Base-by-base conservation (phyloP, 1,140 invertebrate genomes). In the Ctenoplectra terminalis region DNA sequence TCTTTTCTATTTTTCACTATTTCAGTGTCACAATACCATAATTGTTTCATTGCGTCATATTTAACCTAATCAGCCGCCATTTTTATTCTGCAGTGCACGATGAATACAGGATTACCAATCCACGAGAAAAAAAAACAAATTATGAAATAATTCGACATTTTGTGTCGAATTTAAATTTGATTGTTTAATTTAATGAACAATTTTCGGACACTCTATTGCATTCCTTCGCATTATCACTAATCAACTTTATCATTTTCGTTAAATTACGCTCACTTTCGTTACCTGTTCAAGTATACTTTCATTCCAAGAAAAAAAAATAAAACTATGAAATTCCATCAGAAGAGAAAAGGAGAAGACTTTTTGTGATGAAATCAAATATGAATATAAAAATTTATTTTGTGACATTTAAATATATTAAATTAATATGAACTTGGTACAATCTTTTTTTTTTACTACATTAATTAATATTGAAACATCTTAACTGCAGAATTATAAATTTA, bases 141-240 rank as follows among this genome's bases (percentile, higher is more conserved):
- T 17, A 48, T n/a, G 46, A 52, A 1, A 26, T 7, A 31, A 13
- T 17, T 34, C 31, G 20, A 13, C 11, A 61, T 29, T 15, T 0
- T 60, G 13, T 60, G 52, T 6, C 7, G 5, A 29, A 26, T 26
- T 56, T 43, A 13, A 40, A 15, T 20, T 66, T 17, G 1, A 29
- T 43, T 26, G 8, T 43, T 46, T 5, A 29, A 43, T 20, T 23
- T 20, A 15, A 29, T 5, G 34, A 43, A 66, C 43, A 66, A 66
- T 66, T 29, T 29, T 66, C 37, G 63, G 29, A 66, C 63, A 66
- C 63, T n/a, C 9, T 64, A 64, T 64, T 40, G 8, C 15, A 15
- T 17, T 61, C 7, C 29, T 26, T 26, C 43, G 31, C 23, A 15
- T 61, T 29, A 37, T 66, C 63, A 20, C 37, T 66, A 66, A 17